Evolutionary conservation across 30 jellyfish, hydroid and myxozoan species (phyloP), one percentile per base, ranked within the genome.

Genomic region (Turritopsis rubra): DNA sequence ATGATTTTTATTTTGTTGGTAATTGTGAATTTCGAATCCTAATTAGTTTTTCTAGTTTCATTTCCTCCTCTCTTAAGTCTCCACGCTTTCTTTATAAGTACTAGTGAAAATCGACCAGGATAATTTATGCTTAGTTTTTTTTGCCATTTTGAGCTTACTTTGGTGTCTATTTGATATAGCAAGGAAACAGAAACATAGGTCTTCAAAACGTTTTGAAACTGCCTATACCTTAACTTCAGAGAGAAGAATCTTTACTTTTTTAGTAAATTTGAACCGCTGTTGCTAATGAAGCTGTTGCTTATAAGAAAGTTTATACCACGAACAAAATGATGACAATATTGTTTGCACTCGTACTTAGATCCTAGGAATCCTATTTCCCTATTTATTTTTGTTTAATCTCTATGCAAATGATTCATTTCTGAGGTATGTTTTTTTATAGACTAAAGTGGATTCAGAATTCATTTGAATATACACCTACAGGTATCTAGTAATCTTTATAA

Each of bases 371-470:
- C 5, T 41, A 13, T 3, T 41, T 41, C 13, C 60, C 60, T 41
- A 3, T 41, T 41, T 3, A 41, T 41, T n/a, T n/a, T 41, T 41
- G 60, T 41, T 41, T 41, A 41, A 3, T 13, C 13, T 41, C 13
- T 41, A 41, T n/a, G n/a, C n/a, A n/a, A n/a, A n/a, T 41, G 60
- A 41, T 41, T 41, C 60, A 41, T 41, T 5, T 41, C 60, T 3
- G 13, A 41, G 9, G 13, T 41, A 41, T 41, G 60, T 30, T 0
- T 24, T 74, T 74, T 25, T 74, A n/a, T 29, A 74, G 82, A 26
- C 5, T 29, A n/a, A 27, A 74, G 65, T 74, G 82, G 82, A 74
- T 74, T 31, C 53, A 74, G 23, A 74, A 74, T 29, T n/a, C 26
- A 74, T 74, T 24, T 74, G 41, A 74, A 23, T 29, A 74, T 4